Evolutionary conservation across 2,888 invertebrate species (phyloP).

Genomic region (Drosophila nigricruria): DNA sequence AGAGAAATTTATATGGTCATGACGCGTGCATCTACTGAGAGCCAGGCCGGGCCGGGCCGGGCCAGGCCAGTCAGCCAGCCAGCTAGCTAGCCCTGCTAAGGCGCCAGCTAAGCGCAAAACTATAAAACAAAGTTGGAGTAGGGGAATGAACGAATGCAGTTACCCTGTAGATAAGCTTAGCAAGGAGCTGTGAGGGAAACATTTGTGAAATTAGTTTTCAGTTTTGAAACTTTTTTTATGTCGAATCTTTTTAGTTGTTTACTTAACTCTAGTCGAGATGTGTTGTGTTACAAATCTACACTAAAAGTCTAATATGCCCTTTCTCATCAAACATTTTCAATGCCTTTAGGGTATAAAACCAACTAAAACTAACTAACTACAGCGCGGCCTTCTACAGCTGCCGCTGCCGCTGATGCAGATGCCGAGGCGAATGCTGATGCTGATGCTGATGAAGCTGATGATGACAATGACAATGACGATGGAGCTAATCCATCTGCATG

Average conservation of each 20-base stretch:
- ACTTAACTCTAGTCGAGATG: background rate
- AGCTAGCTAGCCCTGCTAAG: background rate
- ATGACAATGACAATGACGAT: slow-evolving; percentile 68
- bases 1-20: slow-evolving; percentile 71
- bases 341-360: slow-evolving; percentile 24
- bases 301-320: background rate
- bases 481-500: slow-evolving; percentile 58
- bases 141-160: background rate
- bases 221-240: background rate
- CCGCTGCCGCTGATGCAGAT: slow-evolving; percentile 6
- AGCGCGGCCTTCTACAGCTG: slow-evolving; percentile 8
- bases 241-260: background rate
- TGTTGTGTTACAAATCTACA: background rate
- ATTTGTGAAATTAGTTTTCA: background rate
- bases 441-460: slow-evolving; percentile 38
- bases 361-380: slow-evolving; percentile 53
- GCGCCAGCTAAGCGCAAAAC: slow-evolving; percentile 6
- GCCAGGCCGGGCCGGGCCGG: background rate
- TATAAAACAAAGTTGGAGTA: background rate
- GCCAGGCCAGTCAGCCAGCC: background rate
- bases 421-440: slow-evolving; percentile 11
- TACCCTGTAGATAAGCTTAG: background rate
- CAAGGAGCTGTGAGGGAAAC: too few species aligned
- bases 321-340: background rate
- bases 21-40: slow-evolving; percentile 48